phyloP scores from a whole-genome alignment of 2,113 vertebrate species.

The Aramus guarauna region DNA sequence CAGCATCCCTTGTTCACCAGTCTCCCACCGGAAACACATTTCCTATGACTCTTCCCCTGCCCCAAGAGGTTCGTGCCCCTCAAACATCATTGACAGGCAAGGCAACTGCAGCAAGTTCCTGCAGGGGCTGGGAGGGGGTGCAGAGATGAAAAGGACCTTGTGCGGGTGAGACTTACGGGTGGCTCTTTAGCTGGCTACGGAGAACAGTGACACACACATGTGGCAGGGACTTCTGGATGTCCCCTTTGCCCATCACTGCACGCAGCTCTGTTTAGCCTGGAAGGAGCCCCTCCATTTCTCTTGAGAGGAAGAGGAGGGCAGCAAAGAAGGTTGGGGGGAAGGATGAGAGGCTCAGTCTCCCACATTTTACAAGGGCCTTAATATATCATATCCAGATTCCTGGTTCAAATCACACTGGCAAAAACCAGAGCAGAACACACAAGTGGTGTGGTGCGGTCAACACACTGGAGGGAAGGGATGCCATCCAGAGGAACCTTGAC shows the following conservation, averaged over 20 bases:
- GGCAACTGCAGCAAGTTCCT: not conserved
- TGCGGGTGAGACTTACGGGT: not conserved
- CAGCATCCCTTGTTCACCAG: not conserved
- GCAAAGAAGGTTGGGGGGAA: not conserved
- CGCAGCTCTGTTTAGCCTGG: not conserved
- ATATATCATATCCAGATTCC: not conserved
- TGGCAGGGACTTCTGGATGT: not conserved
- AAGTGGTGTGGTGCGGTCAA: no score
- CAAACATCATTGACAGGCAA: not conserved
- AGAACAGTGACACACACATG: not conserved
- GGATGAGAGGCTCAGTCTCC: not conserved
- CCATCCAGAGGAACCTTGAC: no score
- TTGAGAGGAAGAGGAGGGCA: not conserved
- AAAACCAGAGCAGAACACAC: not conserved
- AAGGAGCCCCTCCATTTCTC: not conserved
- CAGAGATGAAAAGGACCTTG: not conserved
- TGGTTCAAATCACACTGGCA: not conserved
- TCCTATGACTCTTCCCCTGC: not conserved
- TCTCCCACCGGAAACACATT: not conserved
- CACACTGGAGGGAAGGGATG: no score
- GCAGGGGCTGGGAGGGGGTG: not conserved
- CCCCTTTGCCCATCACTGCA: not conserved
- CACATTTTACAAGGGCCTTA: not conserved
- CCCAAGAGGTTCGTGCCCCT: not conserved
- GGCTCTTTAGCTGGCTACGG: not conserved